Base-by-base conservation (phyloP, 2,797 vertebrate genomes). In the Neosilurus hyrtlii region DNA sequence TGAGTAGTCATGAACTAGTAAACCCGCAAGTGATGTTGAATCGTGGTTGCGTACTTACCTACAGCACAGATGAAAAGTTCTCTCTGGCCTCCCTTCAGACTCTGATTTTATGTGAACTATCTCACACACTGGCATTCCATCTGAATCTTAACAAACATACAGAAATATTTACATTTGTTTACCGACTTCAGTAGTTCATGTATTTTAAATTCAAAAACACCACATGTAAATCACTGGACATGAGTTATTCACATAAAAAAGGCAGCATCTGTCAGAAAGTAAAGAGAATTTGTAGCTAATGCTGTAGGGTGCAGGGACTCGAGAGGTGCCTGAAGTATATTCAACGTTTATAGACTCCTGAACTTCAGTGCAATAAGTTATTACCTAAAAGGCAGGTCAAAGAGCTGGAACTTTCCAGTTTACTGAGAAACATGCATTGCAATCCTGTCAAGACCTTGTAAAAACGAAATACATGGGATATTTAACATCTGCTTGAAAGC, bases 21-120 rank as follows among this genome's bases (percentile, higher is more conserved):
- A 77, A 49, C 0, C 6, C 24, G n/a, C 56, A 37, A 16, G 10
- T 43, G 30, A 70, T 12, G 59, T 52, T 30, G 30, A 30, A n/a
- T 9, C 6, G 26, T 52, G 80, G 59, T 81, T 54, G 26, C 6
- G 18, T 43, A 63, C 84, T 88, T 86, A 99, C 97, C 96, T 97
- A 94, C 96, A 98, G 91, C 98, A 98, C 79, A 99, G 91, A 82
- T 99, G 98, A 88, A 99, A 99, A 0, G 91, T 95, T 83, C 95
- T 95, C 91, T 99, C 97, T 0, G 98, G 98, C 89, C 98, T 94
- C 62, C 98, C 98, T 91, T 99, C 98, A 5, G 96, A 98, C 89
- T 99, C 97, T 0, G 98, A 99, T 87, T 94, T 96, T 18, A 95
- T 94, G 9, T 99, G 98, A 86, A 99, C 95, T 24, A 99, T 95